Conservation (phyloP, 2,888 invertebrate genomes). For the Isoperla grammatica region DNA sequence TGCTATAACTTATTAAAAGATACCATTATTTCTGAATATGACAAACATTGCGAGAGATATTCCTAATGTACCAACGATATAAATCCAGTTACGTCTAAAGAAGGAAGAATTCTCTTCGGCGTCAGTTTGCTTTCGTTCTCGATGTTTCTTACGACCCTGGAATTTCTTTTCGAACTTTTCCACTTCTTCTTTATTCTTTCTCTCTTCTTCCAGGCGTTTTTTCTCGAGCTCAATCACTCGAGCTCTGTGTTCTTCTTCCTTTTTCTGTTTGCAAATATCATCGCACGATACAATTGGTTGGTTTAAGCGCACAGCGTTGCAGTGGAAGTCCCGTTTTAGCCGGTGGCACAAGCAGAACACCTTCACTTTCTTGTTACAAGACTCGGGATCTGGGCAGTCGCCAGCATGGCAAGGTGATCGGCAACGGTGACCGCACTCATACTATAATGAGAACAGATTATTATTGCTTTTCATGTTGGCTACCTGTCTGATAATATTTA, state of each 20-base stretch:
- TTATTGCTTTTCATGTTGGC: slow-evolving; percentile 20
- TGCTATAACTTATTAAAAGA: too few relatives aligned
- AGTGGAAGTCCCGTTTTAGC: slow-evolving; percentile 65
- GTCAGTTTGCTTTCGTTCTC: slow-evolving; percentile 46
- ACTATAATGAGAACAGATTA: too few relatives aligned
- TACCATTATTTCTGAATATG: too few relatives aligned
- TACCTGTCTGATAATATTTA: too few relatives aligned
- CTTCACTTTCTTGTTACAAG: slow-evolving; percentile 75
- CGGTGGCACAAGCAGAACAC: slow-evolving; percentile 72
- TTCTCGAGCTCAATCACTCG: slow-evolving; percentile 48
- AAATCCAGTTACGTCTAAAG: slow-evolving; percentile 47
- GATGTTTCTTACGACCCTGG: slow-evolving; percentile 56
- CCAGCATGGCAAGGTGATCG: slow-evolving; percentile 67
- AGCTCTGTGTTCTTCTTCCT: slow-evolving; percentile 46
- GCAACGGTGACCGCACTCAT: slow-evolving; percentile 81
- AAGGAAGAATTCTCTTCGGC: slow-evolving; percentile 39
- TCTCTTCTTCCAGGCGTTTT: slow-evolving; percentile 57
- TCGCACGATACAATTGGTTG: slow-evolving; percentile 55
- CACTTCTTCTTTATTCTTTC: slow-evolving; percentile 64
- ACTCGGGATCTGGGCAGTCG: slow-evolving; percentile 57
- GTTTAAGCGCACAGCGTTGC: slow-evolving; percentile 49
- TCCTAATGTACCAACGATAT: slow-evolving; percentile 41
- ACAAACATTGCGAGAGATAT: slow-evolving; percentile 36
- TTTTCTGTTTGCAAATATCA: slow-evolving; percentile 55
- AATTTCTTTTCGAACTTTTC: slow-evolving; percentile 74